Conservation (phyloP, 2,797 vertebrate species). For the Danio kyathit region DNA sequence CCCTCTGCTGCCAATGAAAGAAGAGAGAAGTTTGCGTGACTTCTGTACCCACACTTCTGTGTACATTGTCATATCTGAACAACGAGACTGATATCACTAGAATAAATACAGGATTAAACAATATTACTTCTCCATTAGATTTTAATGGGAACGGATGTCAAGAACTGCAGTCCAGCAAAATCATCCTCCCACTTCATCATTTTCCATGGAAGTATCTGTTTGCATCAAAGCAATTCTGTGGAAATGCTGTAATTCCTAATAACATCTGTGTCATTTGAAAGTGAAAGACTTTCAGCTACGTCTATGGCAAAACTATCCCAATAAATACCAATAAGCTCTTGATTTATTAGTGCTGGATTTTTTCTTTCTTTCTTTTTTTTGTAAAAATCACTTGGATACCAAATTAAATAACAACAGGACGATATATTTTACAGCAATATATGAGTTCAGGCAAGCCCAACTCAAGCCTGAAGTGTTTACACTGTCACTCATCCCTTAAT, state of each 20-base stretch:
- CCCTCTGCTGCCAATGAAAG: conserved; percentile 17
- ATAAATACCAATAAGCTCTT: not conserved
- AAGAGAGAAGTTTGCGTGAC: conserved; percentile 7
- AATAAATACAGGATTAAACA: not conserved
- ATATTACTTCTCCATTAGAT: not conserved
- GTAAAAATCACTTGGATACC: not conserved
- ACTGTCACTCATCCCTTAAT: conserved; percentile 28
- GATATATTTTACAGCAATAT: not conserved
- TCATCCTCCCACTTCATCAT: not conserved
- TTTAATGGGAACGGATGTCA: not conserved
- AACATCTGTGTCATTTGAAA: not conserved
- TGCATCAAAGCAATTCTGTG: conserved; percentile 6
- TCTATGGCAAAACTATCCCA: not conserved
- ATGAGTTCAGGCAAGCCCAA: not conserved
- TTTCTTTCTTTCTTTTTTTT: no score
- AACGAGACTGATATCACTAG: not conserved
- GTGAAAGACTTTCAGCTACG: not conserved
- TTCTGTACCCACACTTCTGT: conserved; percentile 6
- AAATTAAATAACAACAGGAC: not conserved
- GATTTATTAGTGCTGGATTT: not conserved
- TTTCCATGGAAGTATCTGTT: conserved; percentile 16
- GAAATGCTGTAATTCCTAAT: not conserved
- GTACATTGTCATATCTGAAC: not conserved
- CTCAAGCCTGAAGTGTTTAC: not conserved
- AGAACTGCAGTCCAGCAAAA: no score